Conservation (phyloP, 2,113 vertebrate species). For the Pteropus alecto region DNA sequence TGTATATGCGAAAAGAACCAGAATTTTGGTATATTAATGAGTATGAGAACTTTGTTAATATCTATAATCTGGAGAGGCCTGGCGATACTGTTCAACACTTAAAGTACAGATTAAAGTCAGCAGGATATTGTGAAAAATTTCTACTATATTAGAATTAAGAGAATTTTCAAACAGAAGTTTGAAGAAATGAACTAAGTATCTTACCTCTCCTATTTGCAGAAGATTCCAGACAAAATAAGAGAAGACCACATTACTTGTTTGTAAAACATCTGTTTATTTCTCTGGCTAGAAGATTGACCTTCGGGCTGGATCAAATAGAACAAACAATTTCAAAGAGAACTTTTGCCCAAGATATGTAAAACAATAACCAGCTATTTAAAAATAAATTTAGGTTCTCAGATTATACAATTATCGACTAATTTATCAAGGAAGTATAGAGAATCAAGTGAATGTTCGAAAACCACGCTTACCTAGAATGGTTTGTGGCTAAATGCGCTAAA, state of each 20-base stretch:
- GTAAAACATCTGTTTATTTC: not conserved
- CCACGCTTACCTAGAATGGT: not conserved
- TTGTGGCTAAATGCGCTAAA: not conserved
- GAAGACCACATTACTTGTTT: not conserved
- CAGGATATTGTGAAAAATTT: not conserved
- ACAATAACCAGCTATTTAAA: not conserved
- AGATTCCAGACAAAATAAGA: not conserved
- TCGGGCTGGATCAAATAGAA: not conserved
- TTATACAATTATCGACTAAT: not conserved
- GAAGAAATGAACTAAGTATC: not conserved
- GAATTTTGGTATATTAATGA: not conserved
- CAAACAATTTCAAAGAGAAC: not conserved
- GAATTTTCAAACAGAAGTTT: not conserved
- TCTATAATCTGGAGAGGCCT: not conserved
- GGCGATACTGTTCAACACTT: not conserved
- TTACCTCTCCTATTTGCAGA: not conserved
- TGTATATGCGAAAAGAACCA: not conserved
- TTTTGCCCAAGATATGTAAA: not conserved
- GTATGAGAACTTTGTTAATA: not conserved
- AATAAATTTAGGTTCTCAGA: not conserved
- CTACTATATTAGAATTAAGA: not conserved
- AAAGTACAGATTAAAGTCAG: not conserved
- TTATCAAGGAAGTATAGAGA: not conserved
- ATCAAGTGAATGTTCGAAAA: not conserved
- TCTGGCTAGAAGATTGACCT: not conserved